Evolutionary conservation across 2,113 vertebrate genomes (phyloP).

Genomic region (Vulpes lagopus): DNA sequence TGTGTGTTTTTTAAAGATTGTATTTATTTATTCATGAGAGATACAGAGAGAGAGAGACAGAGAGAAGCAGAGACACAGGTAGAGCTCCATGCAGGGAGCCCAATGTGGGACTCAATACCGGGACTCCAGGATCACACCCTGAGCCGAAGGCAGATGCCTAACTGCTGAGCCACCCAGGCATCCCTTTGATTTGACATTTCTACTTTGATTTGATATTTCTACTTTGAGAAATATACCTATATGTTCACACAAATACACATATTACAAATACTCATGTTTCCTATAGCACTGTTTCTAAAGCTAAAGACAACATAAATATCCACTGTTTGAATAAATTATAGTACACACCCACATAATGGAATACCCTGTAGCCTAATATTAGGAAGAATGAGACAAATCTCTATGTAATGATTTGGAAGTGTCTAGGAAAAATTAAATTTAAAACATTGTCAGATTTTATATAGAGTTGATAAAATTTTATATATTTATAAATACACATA

Average conservation of each 20-base stretch:
- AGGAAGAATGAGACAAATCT: slow-evolving; percentile 35
- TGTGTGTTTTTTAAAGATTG: too few species aligned
- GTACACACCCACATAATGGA: not conserved
- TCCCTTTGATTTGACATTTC: not conserved
- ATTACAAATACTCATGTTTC: slow-evolving; percentile 56
- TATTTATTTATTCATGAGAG: too few species aligned
- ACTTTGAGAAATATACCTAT: slow-evolving; percentile 49
- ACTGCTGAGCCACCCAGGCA: too few species aligned
- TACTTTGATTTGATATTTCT: slow-evolving; percentile 41
- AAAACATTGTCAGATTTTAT: slow-evolving; percentile 30
- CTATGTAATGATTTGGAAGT: not conserved
- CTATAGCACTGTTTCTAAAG: not conserved
- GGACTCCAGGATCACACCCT: too few species aligned
- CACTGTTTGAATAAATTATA: slow-evolving; percentile 40
- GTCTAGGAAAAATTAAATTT: slow-evolving; percentile 5
- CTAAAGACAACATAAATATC: slow-evolving; percentile 48
- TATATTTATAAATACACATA: not conserved
- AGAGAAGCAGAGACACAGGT: too few species aligned
- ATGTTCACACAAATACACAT: slow-evolving; percentile 35
- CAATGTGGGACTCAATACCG: too few species aligned
- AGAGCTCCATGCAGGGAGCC: too few species aligned
- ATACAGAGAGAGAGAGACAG: too few species aligned
- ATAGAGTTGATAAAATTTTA: slow-evolving; percentile 13
- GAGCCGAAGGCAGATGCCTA: too few species aligned
- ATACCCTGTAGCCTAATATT: not conserved